phyloP scores from a whole-genome alignment of 2,888 invertebrate species.

The Drosophila emarginata region DNA sequence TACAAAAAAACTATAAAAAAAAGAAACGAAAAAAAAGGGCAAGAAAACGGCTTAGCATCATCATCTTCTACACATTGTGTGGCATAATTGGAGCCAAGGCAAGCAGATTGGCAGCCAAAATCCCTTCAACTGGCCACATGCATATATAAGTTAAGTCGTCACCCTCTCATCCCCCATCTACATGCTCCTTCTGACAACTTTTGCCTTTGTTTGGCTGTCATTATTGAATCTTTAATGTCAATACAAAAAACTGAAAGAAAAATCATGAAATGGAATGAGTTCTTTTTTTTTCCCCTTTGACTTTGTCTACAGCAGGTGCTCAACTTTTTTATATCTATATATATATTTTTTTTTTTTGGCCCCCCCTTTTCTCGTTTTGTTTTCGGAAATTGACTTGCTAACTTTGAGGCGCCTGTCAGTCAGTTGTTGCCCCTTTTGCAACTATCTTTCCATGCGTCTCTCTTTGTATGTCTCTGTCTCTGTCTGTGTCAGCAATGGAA shows the following conservation, averaged over 20 bases:
- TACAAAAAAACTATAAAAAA: slow-evolving; percentile 48
- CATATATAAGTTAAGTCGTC: not conserved
- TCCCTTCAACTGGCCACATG: slow-evolving; percentile 34
- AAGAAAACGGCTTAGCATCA: slow-evolving; percentile 52
- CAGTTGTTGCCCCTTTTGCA: not conserved
- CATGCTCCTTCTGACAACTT: not conserved
- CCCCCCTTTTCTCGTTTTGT: not conserved
- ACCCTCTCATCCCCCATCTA: not conserved
- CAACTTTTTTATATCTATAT: not conserved
- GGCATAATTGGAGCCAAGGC: slow-evolving; percentile 18
- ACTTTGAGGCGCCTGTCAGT: slow-evolving; percentile 33
- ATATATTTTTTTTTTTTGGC: not conserved
- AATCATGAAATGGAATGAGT: slow-evolving; percentile 31
- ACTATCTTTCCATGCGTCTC: slow-evolving; percentile 3
- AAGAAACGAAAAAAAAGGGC: slow-evolving; percentile 30
- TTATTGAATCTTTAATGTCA: slow-evolving; percentile 75
- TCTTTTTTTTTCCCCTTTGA: not conserved
- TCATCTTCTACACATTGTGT: slow-evolving; percentile 1
- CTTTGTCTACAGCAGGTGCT: not conserved
- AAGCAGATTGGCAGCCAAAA: slow-evolving; percentile 62
- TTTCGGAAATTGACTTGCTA: slow-evolving; percentile 30
- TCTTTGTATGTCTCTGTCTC: not conserved
- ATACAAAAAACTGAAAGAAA: slow-evolving; percentile 37
- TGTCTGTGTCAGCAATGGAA: slow-evolving; percentile 33
- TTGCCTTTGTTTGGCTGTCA: slow-evolving; percentile 22